Base-by-base conservation (phyloP, 2,888 invertebrate species). In the Agrochola lychnidis region DNA sequence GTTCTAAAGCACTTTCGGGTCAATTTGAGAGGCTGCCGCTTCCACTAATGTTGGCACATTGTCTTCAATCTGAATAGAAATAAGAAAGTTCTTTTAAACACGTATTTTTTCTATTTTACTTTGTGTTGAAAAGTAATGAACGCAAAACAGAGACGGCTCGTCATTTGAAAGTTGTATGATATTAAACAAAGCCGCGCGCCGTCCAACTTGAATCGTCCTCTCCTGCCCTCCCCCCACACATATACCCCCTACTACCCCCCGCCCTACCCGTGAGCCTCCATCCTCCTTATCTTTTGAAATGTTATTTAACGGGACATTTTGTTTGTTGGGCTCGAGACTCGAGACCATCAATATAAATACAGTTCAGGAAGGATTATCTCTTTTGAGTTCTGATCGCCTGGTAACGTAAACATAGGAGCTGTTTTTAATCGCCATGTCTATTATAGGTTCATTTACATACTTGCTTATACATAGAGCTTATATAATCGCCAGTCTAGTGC, bases 271-370 rank as follows among this genome's bases (percentile, higher is more conserved):
- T 25, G 51, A 61, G 51, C 76, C 80, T 56, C 81, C 79, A 67
- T 48, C 70, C 79, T 76, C 76, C 78, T 81, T 83, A 80, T 85
- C 87, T 88, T 87, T 87, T 87, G 85, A 88, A 88, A 88, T 83
- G 87, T 88, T 87, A 87, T 87, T 87, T 87, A 87, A 88, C 85
- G 81, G 83, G 87, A 88, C 85, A 87, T 88, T 88, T 84, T 87
- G 87, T 85, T 87, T 84, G 87, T 77, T 75, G 79, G 86, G 79
- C 69, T 64, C 64, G 64, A 63, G 73, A 64, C 22, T 70, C 19
- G 36, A 59, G 48, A 40, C 70, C 71, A 59, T 82, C 64, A 73
- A 85, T 74, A 83, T 77, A 77, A 77, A 77, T 85, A 82, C 74
- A 82, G 77, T 83, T 82, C 59, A 61, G 83, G 61, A 83, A 80